Evolutionary conservation across 2,113 vertebrate species (phyloP).

Genomic region (Microcebus ravelobensis): DNA sequence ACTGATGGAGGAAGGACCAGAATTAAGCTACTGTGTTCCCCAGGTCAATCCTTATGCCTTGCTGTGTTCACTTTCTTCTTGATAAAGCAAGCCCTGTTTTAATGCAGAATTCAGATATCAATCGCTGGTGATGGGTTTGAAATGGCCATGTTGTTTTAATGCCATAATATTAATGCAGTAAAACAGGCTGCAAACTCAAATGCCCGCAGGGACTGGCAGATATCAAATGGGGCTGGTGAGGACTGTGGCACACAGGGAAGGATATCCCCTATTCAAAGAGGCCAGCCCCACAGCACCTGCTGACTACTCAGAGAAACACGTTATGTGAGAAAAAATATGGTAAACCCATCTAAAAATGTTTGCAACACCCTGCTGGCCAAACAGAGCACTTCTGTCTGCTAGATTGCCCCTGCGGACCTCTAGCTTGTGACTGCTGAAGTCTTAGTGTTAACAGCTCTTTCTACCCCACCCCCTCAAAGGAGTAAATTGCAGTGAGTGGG

Average conservation of each 20-base stretch:
- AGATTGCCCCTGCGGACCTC: not conserved
- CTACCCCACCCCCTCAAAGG: not conserved
- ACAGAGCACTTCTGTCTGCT: not conserved
- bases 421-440: not conserved
- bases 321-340: not conserved
- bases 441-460: not conserved
- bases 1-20: not conserved
- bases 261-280: not conserved
- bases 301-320: not conserved
- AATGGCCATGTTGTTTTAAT: not conserved
- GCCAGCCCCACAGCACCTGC: not conserved
- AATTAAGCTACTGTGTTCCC: not conserved
- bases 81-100: not conserved
- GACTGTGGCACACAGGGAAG: not conserved
- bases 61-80: not conserved
- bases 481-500: not conserved
- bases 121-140: not conserved
- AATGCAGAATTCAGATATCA: not conserved
- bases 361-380: not conserved
- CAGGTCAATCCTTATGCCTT: not conserved
- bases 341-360: not conserved
- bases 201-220: not conserved
- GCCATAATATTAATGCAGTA: not conserved
- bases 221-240: not conserved
- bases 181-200: not conserved